Base-by-base conservation (phyloP, 2,797 vertebrate species). In the Neopelma chrysocephalum region DNA sequence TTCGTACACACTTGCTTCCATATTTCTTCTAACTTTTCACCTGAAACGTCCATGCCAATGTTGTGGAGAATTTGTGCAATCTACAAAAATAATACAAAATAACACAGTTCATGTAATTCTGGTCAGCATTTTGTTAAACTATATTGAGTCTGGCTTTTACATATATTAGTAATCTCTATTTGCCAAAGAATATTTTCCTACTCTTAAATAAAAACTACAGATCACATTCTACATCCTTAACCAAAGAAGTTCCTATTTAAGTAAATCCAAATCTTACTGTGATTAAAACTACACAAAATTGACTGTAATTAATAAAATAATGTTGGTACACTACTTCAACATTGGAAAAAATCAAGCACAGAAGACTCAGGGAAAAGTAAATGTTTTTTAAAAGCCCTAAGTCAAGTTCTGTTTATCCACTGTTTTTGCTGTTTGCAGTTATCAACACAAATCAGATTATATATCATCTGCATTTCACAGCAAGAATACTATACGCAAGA, bases 41-140 rank as follows among this genome's bases (percentile, higher is more conserved):
- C 97, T 26, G 98, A 97, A 97, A 99, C 83, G 29, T 96, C 82
- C 76, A 98, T 68, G 6, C 98, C 98, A 51, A 98, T 97, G 45
- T 98, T 99, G 83, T 42, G 91, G 90, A 99, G 97, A 96, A 99
- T 98, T 66, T 96, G 94, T 82, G 97, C 88, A 86, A 99, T 98
- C 99, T 99, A 96, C 68, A 85, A 97, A 85, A 83, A 62, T 11
- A 84, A 92, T 26, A 89, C 26, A 97, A 58, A 81, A 60, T 14
- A 87, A 91, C 32, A 83, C 20, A 83, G 27, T 23, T 68, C 10
- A 57, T 42, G 23, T 71, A 87, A 87, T 56, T 92, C 32, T 83
- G 27, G 57, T 42, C 48, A 79, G 75, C 21, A 80, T 89, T 89
- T 90, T 45, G 26, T 64, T 58, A 76, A 93, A 82, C 20, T 58